Base-by-base conservation (phyloP, 2,113 vertebrate genomes). In the Mionectes macconnelli region DNA sequence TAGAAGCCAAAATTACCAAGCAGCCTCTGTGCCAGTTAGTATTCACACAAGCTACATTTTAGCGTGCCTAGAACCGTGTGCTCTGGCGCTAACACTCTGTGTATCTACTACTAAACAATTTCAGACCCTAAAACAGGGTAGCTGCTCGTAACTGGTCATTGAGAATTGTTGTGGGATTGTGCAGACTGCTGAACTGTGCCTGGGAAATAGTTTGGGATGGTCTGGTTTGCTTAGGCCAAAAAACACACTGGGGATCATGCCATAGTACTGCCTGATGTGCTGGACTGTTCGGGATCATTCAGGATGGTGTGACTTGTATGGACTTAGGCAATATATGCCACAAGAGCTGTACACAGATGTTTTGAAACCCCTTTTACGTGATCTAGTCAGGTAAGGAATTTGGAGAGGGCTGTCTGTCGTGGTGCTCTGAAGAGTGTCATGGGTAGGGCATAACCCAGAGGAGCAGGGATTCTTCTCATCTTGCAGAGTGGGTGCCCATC, bases 181-280 rank as follows among this genome's bases (percentile, higher is more conserved):
- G 37, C 37, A 52, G 24, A 5, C 37, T 62, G 28, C 20, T 16
- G 30, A 69, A n/a, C 25, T 0, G 1, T 33, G 30, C 45, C 33
- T 69, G 42, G 37, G 39, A 53, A 45, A 35, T 13, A 44, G 33
- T 30, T 35, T 33, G 19, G 50, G 63, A 37, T 2, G 7, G 9
- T 24, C 31, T 74, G 30, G 11, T 55, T 60, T 60, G 27, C 45
- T 72, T 44, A 55, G 31, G 31, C 20, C n/a, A 21, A 42, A 59
- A 86, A 64, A 5, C 19, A 23, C n/a, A 31, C 15, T 23, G 50
- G 47, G 59, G 31, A 20, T 66, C 12, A 4, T 31, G 19, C 14
- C 0, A 0, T 30, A 30, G 19, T 42, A 37, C 44, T 6, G 10
- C 22, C 35, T 1, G 3, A 6, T 1, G 4, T 77, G 27, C 39